Evolutionary conservation across 1,140 invertebrate genomes (phyloP), one percentile per base, ranked within the genome.

Genomic region (Drosophila parvula): DNA sequence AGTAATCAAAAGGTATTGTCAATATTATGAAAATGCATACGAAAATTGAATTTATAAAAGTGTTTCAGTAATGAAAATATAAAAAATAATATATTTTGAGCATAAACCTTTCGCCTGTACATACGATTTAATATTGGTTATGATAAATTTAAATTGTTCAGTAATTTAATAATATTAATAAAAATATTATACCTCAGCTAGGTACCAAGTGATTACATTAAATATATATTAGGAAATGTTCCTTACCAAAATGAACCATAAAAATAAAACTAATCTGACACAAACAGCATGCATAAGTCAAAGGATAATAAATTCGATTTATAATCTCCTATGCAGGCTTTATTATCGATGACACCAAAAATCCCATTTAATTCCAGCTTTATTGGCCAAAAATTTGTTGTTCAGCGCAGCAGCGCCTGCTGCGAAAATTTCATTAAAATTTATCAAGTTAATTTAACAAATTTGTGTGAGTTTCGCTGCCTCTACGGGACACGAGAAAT

Each of bases 401-500:
- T 58, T 50, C 11, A 36, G 14, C 36, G 14, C 18, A 41, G 14
- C 18, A 41, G 12, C n/a, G 51, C 43, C 36, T 59, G 51, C 51
- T 71, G 68, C 3, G 41, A 71, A 45, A 70, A 71, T 58, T 71
- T 71, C 30, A 71, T 71, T 70, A 41, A 71, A 73, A 53, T 73
- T 62, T 27, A 73, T 74, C 68, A 61, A 74, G 69, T 74, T 74
- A 74, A 74, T 74, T 74, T 74, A 51, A 45, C 47, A 62, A 61
- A 62, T 74, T 74, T 74, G 36, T 53, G 47, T 73, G 38, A 18
- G n/a, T 30, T 71, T 12, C n/a, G 51, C 43, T 47, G 16, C 50
- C 68, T 43, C 38, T 32, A 22, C 36, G 40, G 65, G 62, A 22
- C 14, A 28, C 22, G 32, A n/a, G 56, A 41, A 27, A 41, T 38